phyloP scores from a whole-genome alignment of 2,113 vertebrate species.

The Chaenogobius annularis region DNA sequence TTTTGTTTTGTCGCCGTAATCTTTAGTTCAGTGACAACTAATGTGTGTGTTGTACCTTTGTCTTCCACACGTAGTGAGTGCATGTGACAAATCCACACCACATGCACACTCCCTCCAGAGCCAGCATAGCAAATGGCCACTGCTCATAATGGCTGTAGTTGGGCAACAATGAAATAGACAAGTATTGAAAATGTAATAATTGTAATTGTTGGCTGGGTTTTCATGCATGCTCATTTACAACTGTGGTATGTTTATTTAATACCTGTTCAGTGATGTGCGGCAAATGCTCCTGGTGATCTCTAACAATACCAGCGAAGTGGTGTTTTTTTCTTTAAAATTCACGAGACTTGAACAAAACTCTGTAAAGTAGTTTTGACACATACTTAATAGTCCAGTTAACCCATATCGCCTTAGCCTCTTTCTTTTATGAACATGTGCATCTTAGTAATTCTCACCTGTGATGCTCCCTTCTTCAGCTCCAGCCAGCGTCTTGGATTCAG shows the following conservation, averaged over 20 bases:
- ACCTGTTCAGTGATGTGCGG: conserved; percentile 71
- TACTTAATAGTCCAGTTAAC: neutral
- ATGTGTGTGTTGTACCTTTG: conserved; percentile 53
- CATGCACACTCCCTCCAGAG: conserved; percentile 76
- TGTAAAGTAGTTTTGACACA: conserved; percentile 14
- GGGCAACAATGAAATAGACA: neutral
- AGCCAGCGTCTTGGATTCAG: conserved; percentile 19
- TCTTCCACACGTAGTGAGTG: conserved; percentile 79
- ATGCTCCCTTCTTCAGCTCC: rapidly evolving
- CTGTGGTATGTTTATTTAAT: neutral
- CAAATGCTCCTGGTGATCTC: conserved; percentile 79
- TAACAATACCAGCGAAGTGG: conserved; percentile 54
- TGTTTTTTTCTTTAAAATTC: conserved; percentile 29
- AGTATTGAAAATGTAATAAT: neutral
- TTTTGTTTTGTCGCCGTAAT: neutral
- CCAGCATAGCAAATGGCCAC: conserved; percentile 75
- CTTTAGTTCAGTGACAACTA: neutral
- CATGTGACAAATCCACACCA: conserved; percentile 73
- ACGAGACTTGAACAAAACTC: conserved; percentile 58
- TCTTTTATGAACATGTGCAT: neutral
- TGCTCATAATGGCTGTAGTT: conserved; percentile 59
- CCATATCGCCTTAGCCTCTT: neutral
- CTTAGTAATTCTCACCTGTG: conserved; percentile 3
- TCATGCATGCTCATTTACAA: neutral
- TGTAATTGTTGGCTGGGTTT: neutral